phyloP scores from a whole-genome alignment of 2,888 invertebrate species.

The Ichneumoninae sp. region DNA sequence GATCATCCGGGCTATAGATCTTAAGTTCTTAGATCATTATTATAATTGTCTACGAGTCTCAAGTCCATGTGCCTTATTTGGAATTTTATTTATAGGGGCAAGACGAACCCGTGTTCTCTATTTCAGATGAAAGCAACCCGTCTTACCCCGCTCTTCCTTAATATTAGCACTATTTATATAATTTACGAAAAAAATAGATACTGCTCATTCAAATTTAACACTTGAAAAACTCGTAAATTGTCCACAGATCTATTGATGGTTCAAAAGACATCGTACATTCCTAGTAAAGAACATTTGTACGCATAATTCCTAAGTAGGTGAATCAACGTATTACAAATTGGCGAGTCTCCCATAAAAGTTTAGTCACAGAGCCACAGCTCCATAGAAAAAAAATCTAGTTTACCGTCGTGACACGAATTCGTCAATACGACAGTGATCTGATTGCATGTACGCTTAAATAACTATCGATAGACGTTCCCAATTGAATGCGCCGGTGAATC shows the following conservation, averaged over 20 bases:
- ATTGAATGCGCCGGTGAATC: conserved; percentile 25
- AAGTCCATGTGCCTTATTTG: conserved; percentile 29
- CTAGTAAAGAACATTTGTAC: background rate
- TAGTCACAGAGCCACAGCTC: conserved; percentile 42
- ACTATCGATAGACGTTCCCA: background rate
- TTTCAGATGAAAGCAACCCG: no score
- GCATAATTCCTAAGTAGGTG: background rate
- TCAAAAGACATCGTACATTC: background rate
- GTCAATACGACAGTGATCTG: background rate
- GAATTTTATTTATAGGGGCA: background rate
- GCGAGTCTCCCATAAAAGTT: conserved; percentile 14
- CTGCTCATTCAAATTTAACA: background rate
- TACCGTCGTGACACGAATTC: conserved; percentile 43
- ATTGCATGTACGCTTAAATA: background rate
- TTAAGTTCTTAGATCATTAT: conserved; percentile 53
- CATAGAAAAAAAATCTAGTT: conserved; percentile 34
- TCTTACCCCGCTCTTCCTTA: no score
- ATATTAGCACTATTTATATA: no score
- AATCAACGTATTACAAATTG: background rate
- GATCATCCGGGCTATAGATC: conserved; percentile 49
- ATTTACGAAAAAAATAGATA: no score
- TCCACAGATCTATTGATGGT: background rate
- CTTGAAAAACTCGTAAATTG: background rate
- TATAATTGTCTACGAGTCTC: conserved; percentile 41
- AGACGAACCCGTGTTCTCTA: background rate